These are phyloP conservation scores for Drosophila pandora DNA, from an alignment of 1,140 invertebrate genomes.

Conservation along the genomic window DNA sequence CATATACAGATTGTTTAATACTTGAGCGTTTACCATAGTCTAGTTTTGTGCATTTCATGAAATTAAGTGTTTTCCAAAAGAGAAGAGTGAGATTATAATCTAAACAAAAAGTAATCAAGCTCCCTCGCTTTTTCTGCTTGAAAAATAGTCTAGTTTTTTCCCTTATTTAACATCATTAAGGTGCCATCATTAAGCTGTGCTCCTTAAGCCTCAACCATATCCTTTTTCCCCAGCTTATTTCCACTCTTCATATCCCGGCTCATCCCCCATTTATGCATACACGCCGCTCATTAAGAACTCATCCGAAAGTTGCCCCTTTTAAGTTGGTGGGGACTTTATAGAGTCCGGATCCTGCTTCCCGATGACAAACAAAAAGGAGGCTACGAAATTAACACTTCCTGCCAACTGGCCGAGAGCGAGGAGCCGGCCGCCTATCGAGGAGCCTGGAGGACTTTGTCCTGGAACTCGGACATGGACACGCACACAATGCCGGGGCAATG, in stretches of 20 bases:
- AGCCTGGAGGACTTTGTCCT: constrained; percentile 57
- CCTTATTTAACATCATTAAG: constrained; percentile 32
- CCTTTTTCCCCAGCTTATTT: constrained; percentile 27
- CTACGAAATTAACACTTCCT: constrained; percentile 79
- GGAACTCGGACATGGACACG: constrained; percentile 26
- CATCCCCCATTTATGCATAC: constrained; percentile 53
- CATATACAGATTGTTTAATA: constrained; percentile 50
- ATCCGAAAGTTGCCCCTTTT: constrained; percentile 58
- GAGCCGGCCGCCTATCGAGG: constrained; percentile 56
- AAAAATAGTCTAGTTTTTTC: background rate
- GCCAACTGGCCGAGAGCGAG: constrained; percentile 23
- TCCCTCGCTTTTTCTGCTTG: background rate
- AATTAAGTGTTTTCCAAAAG: constrained; percentile 16
- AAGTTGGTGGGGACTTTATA: constrained; percentile 35
- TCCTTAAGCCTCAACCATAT: constrained; percentile 16
- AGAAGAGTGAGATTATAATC: background rate
- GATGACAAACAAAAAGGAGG: constrained; percentile 72
- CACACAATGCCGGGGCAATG: constrained; percentile 52
- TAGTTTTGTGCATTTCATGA: constrained; percentile 33
- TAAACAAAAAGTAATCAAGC: background rate
- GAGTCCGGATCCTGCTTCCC: constrained; percentile 16
- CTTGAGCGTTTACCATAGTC: constrained; percentile 19
- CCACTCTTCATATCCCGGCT: constrained; percentile 21
- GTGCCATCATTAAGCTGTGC: constrained; percentile 27
- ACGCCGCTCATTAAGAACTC: constrained; percentile 59